Evolutionary conservation across 1,140 invertebrate genomes (phyloP), one percentile per base, ranked within the genome.

Genomic region (Eueides isabella): DNA sequence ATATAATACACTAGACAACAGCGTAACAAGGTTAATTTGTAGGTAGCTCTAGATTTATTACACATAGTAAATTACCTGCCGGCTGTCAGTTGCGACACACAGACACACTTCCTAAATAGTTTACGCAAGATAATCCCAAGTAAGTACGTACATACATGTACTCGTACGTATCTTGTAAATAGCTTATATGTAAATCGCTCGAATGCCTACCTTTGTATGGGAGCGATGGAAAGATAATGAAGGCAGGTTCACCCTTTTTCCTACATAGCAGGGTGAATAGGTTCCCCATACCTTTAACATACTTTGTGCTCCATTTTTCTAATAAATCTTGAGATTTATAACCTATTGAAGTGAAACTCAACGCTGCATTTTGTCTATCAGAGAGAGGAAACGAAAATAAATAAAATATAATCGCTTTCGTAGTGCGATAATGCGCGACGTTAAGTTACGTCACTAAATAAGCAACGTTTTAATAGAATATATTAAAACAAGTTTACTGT

Each of bases 41-140:
- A 30, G 41, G 19, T 55, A 5, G 5, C 28, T 55, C 7, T 23
- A 68, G 66, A 68, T 68, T 68, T 68, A 68, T 68, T 33, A 68
- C 28, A 48, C 30, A 29, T 30, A 61, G 28, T 68, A 68, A 55
- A 61, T 55, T 33, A 68, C 28, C 48, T 61, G 30, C 29, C 6
- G 41, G n/a, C 67, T 69, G 48, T 69, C 48, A 26, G 48, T 55
- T 48, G 55, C 44, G 44, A 55, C 38, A 69, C 67, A 69, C 55
- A 69, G 67, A 69, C 67, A 69, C 33, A 61, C 48, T 61, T 61
- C 6, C 67, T 35, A 55, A 69, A 69, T 69, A 61, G 67, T 69
- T 69, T 26, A 61, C 31, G 48, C 23, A 61, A 69, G 67, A 41
- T 69, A 69, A 69, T 69, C 67, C 61, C 29, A 35, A 19, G 67